Evolutionary conservation across 2,888 invertebrate genomes (phyloP), one percentile per base, ranked within the genome.

Genomic region (Gari tellinella): DNA sequence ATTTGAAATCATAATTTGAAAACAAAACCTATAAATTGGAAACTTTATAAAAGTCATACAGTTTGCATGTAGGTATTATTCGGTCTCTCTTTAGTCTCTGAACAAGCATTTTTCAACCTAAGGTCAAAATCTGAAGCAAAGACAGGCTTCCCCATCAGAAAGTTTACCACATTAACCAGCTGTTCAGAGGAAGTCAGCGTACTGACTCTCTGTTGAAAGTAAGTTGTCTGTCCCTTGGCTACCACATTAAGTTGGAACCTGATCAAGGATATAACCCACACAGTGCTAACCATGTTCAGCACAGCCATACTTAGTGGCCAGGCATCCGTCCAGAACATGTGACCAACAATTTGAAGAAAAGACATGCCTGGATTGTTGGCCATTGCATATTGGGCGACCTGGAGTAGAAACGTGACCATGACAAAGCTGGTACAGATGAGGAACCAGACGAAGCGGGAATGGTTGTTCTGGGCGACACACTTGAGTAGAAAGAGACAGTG

Each of bases 401-500:
- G 60, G n/a, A 80, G 38, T 10, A 86, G 52, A 66, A 88, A 90
- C 31, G 89, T 62, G 0, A 75, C 12, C 82, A 91, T 89, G n/a
- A 82, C 72, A 23, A 84, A 10, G 40, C 84, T 65, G 37, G 76
- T 72, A 17, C 82, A 23, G 5, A 81, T 63, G 17, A 89, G 85
- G 69, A 90, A 89, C 84, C 86, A 84, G 38, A 91, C 72, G 74
- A 92, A 92, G 31, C 86, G 69, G 14, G 84, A 64, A 43, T 91
- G 91, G 81, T 90, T 92, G 62, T 87, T 81, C 45, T 80, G 61
- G 4, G 89, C 91, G 0, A 92, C 78, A 79, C 92, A 92, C 38
- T 85, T 87, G 56, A 91, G 76, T 15, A 92, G 82, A 73, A 90
- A 91, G 48, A 92, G 82, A 67, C 92, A 92, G 74, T 92, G 92